These are phyloP conservation scores for Sesia apiformis DNA, from an alignment of 2,888 invertebrate genomes.

Conservation along the genomic window DNA sequence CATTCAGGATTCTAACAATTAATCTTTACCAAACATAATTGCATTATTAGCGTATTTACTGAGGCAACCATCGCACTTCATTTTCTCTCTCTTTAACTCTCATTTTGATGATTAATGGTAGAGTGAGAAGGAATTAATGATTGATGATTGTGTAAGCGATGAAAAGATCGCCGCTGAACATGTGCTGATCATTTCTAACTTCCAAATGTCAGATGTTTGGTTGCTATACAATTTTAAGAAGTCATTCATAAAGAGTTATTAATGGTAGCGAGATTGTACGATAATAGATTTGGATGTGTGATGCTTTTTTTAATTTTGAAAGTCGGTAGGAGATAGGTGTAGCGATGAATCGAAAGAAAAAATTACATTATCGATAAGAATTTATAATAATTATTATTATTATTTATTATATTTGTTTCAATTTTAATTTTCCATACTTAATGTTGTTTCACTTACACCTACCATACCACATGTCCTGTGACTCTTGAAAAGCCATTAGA, in stretches of 20 bases:
- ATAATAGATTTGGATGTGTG: background rate
- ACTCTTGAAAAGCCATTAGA: no score
- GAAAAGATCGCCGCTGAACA: slow-evolving; percentile 54
- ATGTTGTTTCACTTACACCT: no score
- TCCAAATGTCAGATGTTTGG: slow-evolving; percentile 47
- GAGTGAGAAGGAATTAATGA: slow-evolving; percentile 44
- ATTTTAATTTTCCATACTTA: no score
- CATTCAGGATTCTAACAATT: slow-evolving; percentile 54
- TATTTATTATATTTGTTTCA: no score
- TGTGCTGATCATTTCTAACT: slow-evolving; percentile 43
- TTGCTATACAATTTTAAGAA: slow-evolving; percentile 56
- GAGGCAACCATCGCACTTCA: slow-evolving; percentile 47
- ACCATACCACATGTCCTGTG: no score
- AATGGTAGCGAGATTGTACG: slow-evolving; percentile 38
- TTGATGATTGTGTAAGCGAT: slow-evolving; percentile 55
- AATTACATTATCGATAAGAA: no score
- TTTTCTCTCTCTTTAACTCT: slow-evolving; percentile 73
- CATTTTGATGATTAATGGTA: slow-evolving; percentile 67
- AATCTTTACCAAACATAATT: slow-evolving; percentile 53
- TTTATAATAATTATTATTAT: no score
- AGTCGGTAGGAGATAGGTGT: background rate
- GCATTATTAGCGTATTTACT: slow-evolving; percentile 67
- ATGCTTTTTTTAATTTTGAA: background rate
- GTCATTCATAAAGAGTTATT: slow-evolving; percentile 62
- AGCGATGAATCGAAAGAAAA: background rate